A percentile compares a stretch with the other conserved stretches of the same genome.
Evolutionary conservation across 2,797 vertebrate genomes (phyloP).

Genomic region (Anolis apletophallus): DNA sequence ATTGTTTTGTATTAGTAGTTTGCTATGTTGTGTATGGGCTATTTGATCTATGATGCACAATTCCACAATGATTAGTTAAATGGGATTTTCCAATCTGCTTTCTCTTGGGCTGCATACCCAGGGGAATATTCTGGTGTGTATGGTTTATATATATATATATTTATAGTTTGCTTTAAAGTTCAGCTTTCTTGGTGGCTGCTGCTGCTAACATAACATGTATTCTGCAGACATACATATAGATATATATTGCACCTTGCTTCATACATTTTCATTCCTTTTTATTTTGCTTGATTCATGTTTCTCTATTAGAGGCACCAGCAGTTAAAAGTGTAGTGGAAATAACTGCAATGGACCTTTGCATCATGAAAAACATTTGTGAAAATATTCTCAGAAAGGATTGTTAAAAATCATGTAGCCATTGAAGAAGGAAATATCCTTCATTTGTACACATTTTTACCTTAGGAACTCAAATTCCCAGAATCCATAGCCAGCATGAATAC

Average conservation of each 20-base stretch:
- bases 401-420: not conserved
- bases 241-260: conserved; percentile 43
- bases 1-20: conserved; percentile 35
- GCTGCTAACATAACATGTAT: conserved; percentile 71
- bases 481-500: no score
- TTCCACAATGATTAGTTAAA: conserved; percentile 77
- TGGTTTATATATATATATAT: conserved; percentile 71
- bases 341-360: conserved; percentile 47
- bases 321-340: conserved; percentile 37
- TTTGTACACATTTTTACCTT: not conserved
- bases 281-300: conserved; percentile 10
- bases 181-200: conserved; percentile 68
- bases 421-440: not conserved
- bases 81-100: conserved; percentile 81
- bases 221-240: conserved; percentile 37
- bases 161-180: conserved; percentile 70
- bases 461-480: no score
- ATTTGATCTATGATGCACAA: not conserved
- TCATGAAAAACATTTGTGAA: not conserved
- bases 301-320: not conserved
- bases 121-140: conserved; percentile 98
- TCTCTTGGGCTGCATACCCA: conserved; percentile 84
- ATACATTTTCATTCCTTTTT: conserved; percentile 54
- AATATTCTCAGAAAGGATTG: not conserved
- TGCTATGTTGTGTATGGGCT: conserved; percentile 1